A percentile compares a stretch with the other conserved stretches of the same genome.
phyloP scores from a whole-genome alignment of 2,888 invertebrate genomes.

The Rhamnusium bicolor region DNA sequence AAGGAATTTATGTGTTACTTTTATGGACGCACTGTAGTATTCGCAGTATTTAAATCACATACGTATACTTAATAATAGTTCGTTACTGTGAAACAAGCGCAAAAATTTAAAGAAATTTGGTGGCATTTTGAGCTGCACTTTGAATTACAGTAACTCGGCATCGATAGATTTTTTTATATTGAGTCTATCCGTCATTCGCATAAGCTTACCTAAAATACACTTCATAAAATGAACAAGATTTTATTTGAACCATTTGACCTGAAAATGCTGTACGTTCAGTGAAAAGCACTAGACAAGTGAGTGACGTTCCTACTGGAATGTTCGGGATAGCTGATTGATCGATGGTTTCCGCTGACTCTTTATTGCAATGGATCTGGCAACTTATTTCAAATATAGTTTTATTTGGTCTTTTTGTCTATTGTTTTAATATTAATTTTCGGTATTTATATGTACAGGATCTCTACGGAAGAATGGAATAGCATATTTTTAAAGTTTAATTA shows the following conservation, averaged over 20 bases:
- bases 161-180: neutral
- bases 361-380: constrained; percentile 40
- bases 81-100: too few relatives aligned
- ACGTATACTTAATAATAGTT: too few relatives aligned
- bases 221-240: constrained; percentile 35
- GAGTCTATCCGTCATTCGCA: constrained; percentile 15
- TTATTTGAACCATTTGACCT: constrained; percentile 58
- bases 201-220: constrained; percentile 20
- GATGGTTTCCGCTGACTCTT: constrained; percentile 59
- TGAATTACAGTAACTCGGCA: neutral
- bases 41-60: too few relatives aligned
- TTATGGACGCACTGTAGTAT: too few relatives aligned
- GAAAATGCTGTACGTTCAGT: constrained; percentile 58
- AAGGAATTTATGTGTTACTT: too few relatives aligned
- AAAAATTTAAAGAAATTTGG: too few relatives aligned
- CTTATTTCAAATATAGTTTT: constrained; percentile 26
- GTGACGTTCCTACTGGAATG: constrained; percentile 64
- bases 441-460: too few relatives aligned
- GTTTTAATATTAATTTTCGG: neutral
- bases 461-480: too few relatives aligned
- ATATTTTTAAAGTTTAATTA: too few relatives aligned
- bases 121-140: neutral
- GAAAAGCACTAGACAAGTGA: constrained; percentile 63
- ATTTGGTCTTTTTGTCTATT: neutral
- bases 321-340: constrained; percentile 66